These are phyloP conservation scores for Oxyruncus cristatus DNA, from an alignment of 2,113 vertebrate species.

Conservation along the genomic window DNA sequence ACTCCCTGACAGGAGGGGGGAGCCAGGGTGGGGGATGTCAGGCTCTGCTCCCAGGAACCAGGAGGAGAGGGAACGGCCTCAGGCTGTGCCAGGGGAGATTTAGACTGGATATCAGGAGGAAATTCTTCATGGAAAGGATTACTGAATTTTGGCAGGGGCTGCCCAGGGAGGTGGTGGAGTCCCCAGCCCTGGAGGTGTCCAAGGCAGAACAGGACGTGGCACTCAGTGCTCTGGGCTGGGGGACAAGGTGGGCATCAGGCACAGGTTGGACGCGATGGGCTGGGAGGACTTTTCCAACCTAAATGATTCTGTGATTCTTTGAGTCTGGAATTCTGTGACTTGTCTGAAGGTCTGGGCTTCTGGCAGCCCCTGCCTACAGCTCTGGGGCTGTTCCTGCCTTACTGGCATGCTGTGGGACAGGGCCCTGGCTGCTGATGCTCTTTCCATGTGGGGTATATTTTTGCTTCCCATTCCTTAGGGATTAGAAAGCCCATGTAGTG, in stretches of 20 bases:
- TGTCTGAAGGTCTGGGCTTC: background rate
- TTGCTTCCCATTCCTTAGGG: background rate
- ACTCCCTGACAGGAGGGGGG: background rate
- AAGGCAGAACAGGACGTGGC: background rate
- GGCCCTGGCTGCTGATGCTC: background rate
- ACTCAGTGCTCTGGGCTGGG: no score
- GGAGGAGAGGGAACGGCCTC: background rate
- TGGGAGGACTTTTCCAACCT: background rate
- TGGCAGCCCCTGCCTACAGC: background rate
- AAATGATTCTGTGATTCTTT: background rate
- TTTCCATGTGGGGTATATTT: background rate
- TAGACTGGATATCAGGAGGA: no score
- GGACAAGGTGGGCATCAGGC: no score
- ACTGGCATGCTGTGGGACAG: background rate
- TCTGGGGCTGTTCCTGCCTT: background rate
- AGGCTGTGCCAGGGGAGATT: background rate
- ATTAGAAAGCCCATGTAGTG: background rate
- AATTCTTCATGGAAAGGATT: no score
- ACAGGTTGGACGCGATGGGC: accelerated
- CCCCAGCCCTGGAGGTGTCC: background rate
- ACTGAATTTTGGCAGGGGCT: no score
- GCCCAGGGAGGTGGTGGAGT: no score
- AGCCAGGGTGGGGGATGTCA: accelerated
- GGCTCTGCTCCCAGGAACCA: background rate
- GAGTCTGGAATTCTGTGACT: background rate